phyloP scores from a whole-genome alignment of 1,140 invertebrate genomes.

The Helicoverpa zea region DNA sequence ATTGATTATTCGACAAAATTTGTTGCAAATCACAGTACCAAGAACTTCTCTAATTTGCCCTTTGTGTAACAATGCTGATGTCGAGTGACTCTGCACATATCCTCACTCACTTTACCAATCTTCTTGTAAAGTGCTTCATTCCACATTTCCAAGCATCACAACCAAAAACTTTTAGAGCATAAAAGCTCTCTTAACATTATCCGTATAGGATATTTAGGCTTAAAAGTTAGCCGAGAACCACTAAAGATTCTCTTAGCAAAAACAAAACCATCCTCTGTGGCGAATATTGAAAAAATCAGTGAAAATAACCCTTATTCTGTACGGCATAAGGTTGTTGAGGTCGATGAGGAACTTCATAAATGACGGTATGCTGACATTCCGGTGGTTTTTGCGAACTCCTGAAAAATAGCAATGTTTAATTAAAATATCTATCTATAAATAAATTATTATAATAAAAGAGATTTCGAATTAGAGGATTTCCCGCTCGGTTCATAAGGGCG shows the following conservation, averaged over 20 bases:
- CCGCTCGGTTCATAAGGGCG: too few relatives aligned
- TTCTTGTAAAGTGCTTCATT: not conserved
- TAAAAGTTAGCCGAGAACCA: constrained; percentile 3
- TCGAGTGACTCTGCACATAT: not conserved
- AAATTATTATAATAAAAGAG: too few relatives aligned
- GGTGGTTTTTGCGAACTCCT: constrained; percentile 79
- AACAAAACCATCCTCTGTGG: constrained; percentile 81
- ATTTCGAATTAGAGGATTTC: too few relatives aligned
- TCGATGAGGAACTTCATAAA: constrained; percentile 74
- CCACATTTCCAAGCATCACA: not conserved
- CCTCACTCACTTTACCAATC: not conserved
- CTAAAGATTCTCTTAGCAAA: constrained; percentile 66
- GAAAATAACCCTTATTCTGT: constrained; percentile 80
- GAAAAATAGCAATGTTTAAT: too few relatives aligned
- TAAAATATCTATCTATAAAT: too few relatives aligned
- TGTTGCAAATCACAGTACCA: not conserved
- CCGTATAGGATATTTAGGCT: not conserved
- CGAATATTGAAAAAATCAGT: constrained; percentile 80
- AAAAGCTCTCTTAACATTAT: not conserved
- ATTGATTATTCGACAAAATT: too few relatives aligned
- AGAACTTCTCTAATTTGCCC: not conserved
- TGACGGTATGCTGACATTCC: constrained; percentile 73
- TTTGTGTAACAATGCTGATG: not conserved
- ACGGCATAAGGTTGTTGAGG: constrained; percentile 77
- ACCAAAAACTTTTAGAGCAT: not conserved